phyloP scores from a whole-genome alignment of 1,140 invertebrate species.

The Chlorops oryzae region DNA sequence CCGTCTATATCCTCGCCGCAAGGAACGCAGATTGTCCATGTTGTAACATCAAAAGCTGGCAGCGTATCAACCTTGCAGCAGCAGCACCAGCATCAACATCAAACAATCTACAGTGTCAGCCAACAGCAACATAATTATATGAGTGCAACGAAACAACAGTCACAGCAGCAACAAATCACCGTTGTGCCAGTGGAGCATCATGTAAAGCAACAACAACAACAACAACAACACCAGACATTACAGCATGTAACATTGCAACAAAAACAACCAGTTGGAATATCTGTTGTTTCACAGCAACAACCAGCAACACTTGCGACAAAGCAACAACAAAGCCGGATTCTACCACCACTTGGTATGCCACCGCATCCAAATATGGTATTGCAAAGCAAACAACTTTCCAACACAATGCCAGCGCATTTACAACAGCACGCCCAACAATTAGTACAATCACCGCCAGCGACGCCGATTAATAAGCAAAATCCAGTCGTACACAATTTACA shows the following conservation, averaged over 20 bases:
- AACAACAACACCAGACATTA: constrained; percentile 17
- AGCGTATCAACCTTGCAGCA: constrained; percentile 12
- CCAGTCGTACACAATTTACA: constrained; percentile 40
- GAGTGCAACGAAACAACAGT: constrained; percentile 34
- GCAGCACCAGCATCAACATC: constrained; percentile 21
- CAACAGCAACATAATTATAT: constrained; percentile 22
- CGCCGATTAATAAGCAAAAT: constrained; percentile 15
- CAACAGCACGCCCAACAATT: constrained; percentile 32
- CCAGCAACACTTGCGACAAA: constrained; percentile 10
- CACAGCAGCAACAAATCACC: constrained; percentile 3
- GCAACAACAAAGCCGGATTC: constrained; percentile 25
- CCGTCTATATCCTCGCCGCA: constrained; percentile 22
- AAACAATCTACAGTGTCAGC: constrained; percentile 8
- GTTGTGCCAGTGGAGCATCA: constrained; percentile 14
- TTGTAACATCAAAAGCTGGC: constrained; percentile 40
- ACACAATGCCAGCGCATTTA: constrained; percentile 28
- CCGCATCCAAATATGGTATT: constrained; percentile 30
- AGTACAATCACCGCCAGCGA: constrained; percentile 22
- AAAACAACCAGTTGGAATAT: constrained; percentile 13
- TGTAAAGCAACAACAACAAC: constrained; percentile 13
- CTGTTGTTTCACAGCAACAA: not conserved
- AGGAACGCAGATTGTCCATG: constrained; percentile 33
- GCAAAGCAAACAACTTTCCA: constrained; percentile 33
- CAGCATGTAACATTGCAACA: constrained; percentile 20
- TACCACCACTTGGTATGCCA: constrained; percentile 23